Evolutionary conservation across 2,113 vertebrate genomes (phyloP).

Genomic region (Zosterops hypoxanthus): DNA sequence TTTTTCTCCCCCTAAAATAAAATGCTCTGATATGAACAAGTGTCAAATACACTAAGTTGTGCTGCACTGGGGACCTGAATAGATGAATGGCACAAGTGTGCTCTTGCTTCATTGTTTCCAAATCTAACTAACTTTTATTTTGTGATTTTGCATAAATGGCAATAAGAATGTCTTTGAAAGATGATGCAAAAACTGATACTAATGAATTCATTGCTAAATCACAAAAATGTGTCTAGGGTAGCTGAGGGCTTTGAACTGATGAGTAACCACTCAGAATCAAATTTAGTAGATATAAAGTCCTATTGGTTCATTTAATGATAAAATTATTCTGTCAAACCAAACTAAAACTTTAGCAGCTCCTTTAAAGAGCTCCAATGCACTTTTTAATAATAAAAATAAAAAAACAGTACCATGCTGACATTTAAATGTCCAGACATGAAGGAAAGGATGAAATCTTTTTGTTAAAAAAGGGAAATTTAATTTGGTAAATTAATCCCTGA

Average conservation of each 20-base stretch:
- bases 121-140: not conserved
- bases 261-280: slow-evolving; percentile 5
- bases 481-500: not conserved
- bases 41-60: not conserved
- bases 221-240: not conserved
- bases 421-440: not conserved
- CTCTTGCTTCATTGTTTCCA: not conserved
- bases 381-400: not conserved
- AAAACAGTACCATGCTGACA: not conserved
- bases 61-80: rapidly evolving
- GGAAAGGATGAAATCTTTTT: not conserved
- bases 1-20: not conserved
- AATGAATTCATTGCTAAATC: slow-evolving; percentile 7
- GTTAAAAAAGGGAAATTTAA: not conserved
- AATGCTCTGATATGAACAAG: not conserved
- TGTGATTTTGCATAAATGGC: not conserved
- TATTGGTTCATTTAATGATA: slow-evolving; percentile 42
- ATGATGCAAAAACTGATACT: not conserved
- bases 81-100: not conserved
- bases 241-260: not conserved
- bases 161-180: not conserved
- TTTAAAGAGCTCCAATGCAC: slow-evolving; percentile 9
- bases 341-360: slow-evolving; percentile 6
- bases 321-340: slow-evolving; percentile 20
- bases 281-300: slow-evolving; percentile 29